Base-by-base conservation (phyloP, 1,140 invertebrate genomes). In the Eriocheir sinensis region DNA sequence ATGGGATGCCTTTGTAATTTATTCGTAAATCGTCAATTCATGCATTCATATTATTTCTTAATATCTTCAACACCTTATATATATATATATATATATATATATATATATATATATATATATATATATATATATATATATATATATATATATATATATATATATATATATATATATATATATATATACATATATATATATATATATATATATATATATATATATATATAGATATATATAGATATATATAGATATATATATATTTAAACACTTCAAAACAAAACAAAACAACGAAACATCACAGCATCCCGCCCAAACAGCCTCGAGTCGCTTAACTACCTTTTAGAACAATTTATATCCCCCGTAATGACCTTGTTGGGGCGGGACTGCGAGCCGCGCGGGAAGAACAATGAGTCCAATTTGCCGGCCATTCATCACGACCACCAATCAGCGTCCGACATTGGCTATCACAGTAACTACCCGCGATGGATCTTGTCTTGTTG, bases 101-200 rank as follows among this genome's bases (percentile, higher is more conserved):
- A 91, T 91, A 40, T 91, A 91, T 91, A 79, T 91, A 91, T 91
- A 79, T 80, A 91, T 91, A 79, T 80, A 91, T 91, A 79, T 79
- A 91, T 91, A 79, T 91, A 91, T 91, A 79, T 91, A 91, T 80
- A 79, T 91, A 80, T 91, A 79, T 91, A 80, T 91, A 79, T 91
- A 91, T 91, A 79, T 80, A 80, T 91, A 79, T 91, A 79, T 91
- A 79, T 91, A 38, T 79, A 27, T 60, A 9, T 79, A 1, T 30
- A 32, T 72, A 60, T n/a, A 72, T 91, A 53, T 53, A 30, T 9
- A 41, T 0, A 41, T 89, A 89, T 4, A 40, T 89, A 89, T 89
- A 48, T 3, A 89, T 89, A 40, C 21, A 40, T 89, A 89, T 41
- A 89, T 21, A 2, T 2, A 21, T 3, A 21, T 89, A 89, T 1